phyloP scores from a whole-genome alignment of 2,888 invertebrate species.

The Cyrtodaria siliqua region DNA sequence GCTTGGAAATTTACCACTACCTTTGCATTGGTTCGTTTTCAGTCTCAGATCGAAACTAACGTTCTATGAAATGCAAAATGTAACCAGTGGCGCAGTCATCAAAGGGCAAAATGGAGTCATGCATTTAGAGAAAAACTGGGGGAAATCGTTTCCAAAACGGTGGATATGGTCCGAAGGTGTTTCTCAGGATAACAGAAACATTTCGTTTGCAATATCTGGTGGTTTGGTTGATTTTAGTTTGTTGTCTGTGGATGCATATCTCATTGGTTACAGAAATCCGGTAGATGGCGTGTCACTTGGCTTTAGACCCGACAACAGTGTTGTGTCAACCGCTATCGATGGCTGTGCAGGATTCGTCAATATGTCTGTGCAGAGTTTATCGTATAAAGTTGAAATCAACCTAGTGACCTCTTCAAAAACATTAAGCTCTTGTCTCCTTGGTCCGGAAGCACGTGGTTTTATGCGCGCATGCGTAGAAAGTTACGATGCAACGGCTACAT shows the following conservation, averaged over 20 bases:
- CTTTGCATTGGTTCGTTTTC: constrained; percentile 80
- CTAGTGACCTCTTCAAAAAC: constrained; percentile 39
- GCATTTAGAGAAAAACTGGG: constrained; percentile 81
- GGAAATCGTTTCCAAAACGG: constrained; percentile 74
- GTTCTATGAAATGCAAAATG: constrained; percentile 60
- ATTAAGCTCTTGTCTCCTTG: constrained; percentile 75
- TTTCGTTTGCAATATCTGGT: constrained; percentile 71
- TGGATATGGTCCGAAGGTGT: constrained; percentile 80
- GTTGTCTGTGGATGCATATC: constrained; percentile 65
- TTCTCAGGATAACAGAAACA: constrained; percentile 34
- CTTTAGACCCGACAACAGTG: constrained; percentile 73
- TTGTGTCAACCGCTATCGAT: constrained; percentile 46
- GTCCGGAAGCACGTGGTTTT: constrained; percentile 74
- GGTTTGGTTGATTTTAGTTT: constrained; percentile 69
- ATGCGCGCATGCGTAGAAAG: constrained; percentile 72
- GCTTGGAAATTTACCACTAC: constrained; percentile 71
- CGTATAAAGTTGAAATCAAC: constrained; percentile 58
- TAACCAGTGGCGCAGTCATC: constrained; percentile 30
- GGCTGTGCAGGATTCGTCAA: constrained; percentile 69
- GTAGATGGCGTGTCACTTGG: constrained; percentile 58
- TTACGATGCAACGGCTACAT: constrained; percentile 64
- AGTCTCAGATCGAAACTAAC: constrained; percentile 69
- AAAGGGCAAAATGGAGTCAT: constrained; percentile 56
- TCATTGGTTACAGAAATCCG: constrained; percentile 76
- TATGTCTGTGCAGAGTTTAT: constrained; percentile 50